These are phyloP conservation scores for Sphyrna mokarran DNA, from an alignment of 2,113 vertebrate species.

Conservation along the genomic window DNA sequence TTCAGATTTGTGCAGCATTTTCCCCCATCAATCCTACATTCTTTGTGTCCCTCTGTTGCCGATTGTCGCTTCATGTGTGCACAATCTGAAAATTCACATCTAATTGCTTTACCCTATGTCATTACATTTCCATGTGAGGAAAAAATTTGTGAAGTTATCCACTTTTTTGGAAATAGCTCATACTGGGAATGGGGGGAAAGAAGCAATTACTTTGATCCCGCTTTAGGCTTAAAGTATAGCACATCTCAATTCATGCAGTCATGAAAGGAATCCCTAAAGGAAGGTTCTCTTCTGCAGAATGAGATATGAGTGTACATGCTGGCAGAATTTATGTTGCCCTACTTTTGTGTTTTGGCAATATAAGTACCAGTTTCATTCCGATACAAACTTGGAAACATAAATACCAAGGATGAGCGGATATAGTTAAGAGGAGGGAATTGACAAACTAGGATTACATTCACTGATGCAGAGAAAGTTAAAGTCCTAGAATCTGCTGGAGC, in stretches of 20 bases:
- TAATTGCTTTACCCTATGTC: not conserved
- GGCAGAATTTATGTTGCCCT: not conserved
- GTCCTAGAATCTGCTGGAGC: not conserved
- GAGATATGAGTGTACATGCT: not conserved
- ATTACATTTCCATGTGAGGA: not conserved
- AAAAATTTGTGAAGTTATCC: slow-evolving; percentile 24
- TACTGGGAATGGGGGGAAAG: not conserved
- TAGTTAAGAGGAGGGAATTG: slow-evolving; percentile 21
- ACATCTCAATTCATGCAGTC: slow-evolving; percentile 19
- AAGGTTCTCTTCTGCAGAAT: not conserved
- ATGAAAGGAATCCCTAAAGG: slow-evolving; percentile 14
- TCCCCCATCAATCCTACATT: not conserved
- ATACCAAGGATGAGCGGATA: slow-evolving; percentile 15
- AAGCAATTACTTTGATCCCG: slow-evolving; percentile 23
- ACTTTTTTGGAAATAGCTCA: not conserved
- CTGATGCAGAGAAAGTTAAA: not conserved
- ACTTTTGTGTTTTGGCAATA: not conserved
- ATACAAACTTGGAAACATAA: slow-evolving; percentile 1
- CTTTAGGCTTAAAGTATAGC: not conserved
- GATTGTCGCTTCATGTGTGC: too few species aligned
- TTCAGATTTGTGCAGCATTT: not conserved
- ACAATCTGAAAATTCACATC: not conserved
- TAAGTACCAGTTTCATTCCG: not conserved
- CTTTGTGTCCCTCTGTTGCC: not conserved
- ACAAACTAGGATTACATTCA: slow-evolving; percentile 6